A percentile compares a stretch with the other conserved stretches of the same genome.
These are phyloP conservation scores for Latheticus oryzae DNA, from an alignment of 2,888 invertebrate species.

Conservation along the genomic window DNA sequence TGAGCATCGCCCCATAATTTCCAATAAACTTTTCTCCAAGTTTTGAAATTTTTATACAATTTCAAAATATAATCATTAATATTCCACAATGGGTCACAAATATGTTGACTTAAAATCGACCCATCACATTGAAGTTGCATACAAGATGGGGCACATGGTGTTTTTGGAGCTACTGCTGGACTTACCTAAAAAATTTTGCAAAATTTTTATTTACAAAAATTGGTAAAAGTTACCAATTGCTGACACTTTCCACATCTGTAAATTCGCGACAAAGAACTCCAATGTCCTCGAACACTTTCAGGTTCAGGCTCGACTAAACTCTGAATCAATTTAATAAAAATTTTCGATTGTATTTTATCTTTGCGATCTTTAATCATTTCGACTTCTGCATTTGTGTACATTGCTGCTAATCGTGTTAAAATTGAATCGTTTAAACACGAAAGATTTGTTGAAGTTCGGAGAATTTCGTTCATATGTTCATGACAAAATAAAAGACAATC, in stretches of 20 bases:
- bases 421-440: slow-evolving; percentile 87
- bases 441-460: slow-evolving; percentile 87
- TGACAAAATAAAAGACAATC: slow-evolving; percentile 90
- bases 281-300: slow-evolving; percentile 83
- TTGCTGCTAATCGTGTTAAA: slow-evolving; percentile 79
- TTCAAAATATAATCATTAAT: slow-evolving; percentile 82
- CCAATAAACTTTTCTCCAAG: slow-evolving; percentile 93
- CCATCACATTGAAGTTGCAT: slow-evolving; percentile 82
- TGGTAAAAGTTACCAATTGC: too few species aligned
- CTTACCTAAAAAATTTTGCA: too few species aligned
- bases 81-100: slow-evolving; percentile 83
- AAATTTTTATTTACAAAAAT: too few species aligned
- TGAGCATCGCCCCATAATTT: slow-evolving; percentile 92
- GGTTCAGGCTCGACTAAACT: slow-evolving; percentile 81
- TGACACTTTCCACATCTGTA: slow-evolving; percentile 83
- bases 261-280: slow-evolving; percentile 80
- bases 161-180: slow-evolving; percentile 75
- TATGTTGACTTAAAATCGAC: slow-evolving; percentile 77
- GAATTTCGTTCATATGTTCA: slow-evolving; percentile 86
- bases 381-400: slow-evolving; percentile 89
- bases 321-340: slow-evolving; percentile 86
- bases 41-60: slow-evolving; percentile 81
- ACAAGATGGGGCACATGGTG: slow-evolving; percentile 79
- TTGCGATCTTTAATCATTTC: slow-evolving; percentile 87
- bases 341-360: slow-evolving; percentile 86